phyloP scores from a whole-genome alignment of 2,113 vertebrate genomes.

The Paramisgurnus dabryanus region DNA sequence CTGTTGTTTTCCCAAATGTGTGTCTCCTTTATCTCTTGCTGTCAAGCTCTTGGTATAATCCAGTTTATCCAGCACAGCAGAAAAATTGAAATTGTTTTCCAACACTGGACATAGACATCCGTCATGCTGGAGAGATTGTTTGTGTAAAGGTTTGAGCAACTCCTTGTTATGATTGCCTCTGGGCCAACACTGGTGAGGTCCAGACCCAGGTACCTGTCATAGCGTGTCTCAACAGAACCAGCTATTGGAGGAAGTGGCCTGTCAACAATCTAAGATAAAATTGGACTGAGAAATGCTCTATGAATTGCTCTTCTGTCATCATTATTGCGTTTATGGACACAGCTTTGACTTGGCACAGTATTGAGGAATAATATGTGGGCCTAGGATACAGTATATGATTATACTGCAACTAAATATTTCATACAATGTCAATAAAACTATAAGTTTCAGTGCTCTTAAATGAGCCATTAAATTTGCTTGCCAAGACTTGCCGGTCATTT shows the following conservation, averaged over 20 bases:
- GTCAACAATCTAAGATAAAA: slow-evolving; percentile 2
- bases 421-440: no score
- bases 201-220: slow-evolving; percentile 12
- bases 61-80: slow-evolving; percentile 5
- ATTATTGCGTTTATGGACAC: background rate
- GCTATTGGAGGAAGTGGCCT: background rate
- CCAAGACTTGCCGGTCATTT: no score
- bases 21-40: background rate
- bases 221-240: slow-evolving; percentile 17
- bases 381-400: no score
- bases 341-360: background rate
- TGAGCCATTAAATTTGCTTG: no score
- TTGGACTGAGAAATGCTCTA: background rate
- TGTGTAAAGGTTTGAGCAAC: slow-evolving; percentile 28
- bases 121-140: slow-evolving; percentile 20
- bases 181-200: slow-evolving; percentile 15
- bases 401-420: no score
- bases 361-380: no score
- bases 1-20: background rate
- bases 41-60: background rate
- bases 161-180: slow-evolving; percentile 43
- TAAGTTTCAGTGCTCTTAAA: no score
- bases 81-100: slow-evolving; percentile 31
- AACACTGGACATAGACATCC: slow-evolving; percentile 15
- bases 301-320: background rate